phyloP scores from a whole-genome alignment of 1,140 invertebrate genomes.

The Drosophila nikananu region DNA sequence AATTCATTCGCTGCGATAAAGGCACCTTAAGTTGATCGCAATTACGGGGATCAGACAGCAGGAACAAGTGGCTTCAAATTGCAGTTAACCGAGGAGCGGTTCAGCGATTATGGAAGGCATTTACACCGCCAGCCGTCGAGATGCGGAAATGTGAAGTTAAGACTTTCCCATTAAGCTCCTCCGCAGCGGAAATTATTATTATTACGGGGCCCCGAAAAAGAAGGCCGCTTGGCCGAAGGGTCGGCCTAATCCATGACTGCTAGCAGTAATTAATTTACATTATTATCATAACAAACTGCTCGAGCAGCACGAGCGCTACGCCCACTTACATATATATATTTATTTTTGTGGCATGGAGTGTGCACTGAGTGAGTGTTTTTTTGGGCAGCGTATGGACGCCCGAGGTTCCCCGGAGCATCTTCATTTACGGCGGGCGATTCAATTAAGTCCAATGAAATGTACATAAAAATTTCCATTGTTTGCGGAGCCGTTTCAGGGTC shows the following conservation, averaged over 20 bases:
- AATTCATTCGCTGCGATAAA: slow-evolving; percentile 15
- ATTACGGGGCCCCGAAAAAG: slow-evolving; percentile 26
- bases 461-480: slow-evolving; percentile 54
- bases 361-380: slow-evolving; percentile 35
- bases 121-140: slow-evolving; percentile 28
- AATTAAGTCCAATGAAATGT: slow-evolving; percentile 75
- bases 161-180: slow-evolving; percentile 36
- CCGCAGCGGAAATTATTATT: slow-evolving; percentile 63
- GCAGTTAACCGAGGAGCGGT: slow-evolving; percentile 22
- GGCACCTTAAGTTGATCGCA: slow-evolving; percentile 29
- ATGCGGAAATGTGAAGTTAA: slow-evolving; percentile 27
- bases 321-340: slow-evolving; percentile 18
- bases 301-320: slow-evolving; percentile 15
- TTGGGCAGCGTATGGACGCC: slow-evolving; percentile 21
- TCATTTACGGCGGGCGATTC: slow-evolving; percentile 69
- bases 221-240: slow-evolving; percentile 4
- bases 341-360: background rate
- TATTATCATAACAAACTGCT: slow-evolving; percentile 77
- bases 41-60: slow-evolving; percentile 43
- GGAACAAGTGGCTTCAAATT: slow-evolving; percentile 42
- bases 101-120: slow-evolving; percentile 47
- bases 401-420: slow-evolving; percentile 42
- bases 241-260: slow-evolving; percentile 46
- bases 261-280: slow-evolving; percentile 73
- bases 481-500: slow-evolving; percentile 32